Percentiles rank a stretch among this genome's conserved stretches.
These are phyloP conservation scores for Columbina picui DNA, from an alignment of 2,113 vertebrate genomes.

Conservation along the genomic window DNA sequence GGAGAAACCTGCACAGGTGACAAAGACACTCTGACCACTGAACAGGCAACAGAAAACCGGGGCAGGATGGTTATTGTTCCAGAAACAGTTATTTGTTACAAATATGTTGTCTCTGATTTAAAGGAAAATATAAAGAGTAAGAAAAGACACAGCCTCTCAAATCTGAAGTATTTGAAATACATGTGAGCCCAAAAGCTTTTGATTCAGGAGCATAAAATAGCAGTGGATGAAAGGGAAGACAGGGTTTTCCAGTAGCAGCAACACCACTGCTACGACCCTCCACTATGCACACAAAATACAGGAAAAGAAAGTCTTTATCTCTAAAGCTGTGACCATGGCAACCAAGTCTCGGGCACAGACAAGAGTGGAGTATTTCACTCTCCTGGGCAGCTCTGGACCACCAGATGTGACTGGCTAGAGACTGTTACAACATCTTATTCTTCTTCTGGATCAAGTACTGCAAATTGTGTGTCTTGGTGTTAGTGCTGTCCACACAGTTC, in stretches of 20 bases:
- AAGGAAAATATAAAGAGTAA: not conserved
- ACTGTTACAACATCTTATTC: conserved; percentile 28
- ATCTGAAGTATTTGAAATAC: not conserved
- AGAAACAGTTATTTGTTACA: not conserved
- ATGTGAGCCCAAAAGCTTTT: not conserved
- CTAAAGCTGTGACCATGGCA: conserved; percentile 63
- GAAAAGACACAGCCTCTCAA: not conserved
- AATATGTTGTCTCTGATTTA: not conserved
- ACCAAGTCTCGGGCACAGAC: conserved; percentile 52
- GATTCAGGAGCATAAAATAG: not conserved
- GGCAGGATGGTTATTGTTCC: not conserved
- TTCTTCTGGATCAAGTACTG: conserved; percentile 33
- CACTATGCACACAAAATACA: conserved; percentile 22
- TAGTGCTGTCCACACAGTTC: not conserved
- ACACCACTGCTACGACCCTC: not conserved
- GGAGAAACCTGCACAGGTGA: not conserved
- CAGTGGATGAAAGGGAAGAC: not conserved
- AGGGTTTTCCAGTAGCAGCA: not conserved
- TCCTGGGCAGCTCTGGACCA: conserved; percentile 40
- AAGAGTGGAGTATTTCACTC: conserved; percentile 33
- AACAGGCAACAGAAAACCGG: not conserved
- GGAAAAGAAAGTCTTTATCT: conserved; percentile 43
- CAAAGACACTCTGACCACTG: not conserved
- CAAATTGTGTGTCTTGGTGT: conserved; percentile 33
- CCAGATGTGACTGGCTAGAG: not conserved